phyloP scores from a whole-genome alignment of 2,797 vertebrate species.

The Platalea minor region DNA sequence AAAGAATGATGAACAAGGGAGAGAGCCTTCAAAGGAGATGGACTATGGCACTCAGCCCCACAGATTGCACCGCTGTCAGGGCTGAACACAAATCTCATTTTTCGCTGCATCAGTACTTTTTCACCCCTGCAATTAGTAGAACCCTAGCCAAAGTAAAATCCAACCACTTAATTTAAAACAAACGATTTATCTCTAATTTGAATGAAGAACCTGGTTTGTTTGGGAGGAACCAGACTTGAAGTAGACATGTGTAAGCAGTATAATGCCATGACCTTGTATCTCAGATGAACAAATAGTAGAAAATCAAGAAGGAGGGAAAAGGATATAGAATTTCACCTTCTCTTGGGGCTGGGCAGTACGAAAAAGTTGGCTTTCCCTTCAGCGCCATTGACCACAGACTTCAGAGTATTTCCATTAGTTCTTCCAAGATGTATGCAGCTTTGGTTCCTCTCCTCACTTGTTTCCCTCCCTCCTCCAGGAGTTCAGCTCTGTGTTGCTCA shows the following conservation, averaged over 20 bases:
- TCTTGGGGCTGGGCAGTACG: not conserved
- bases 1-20: not conserved
- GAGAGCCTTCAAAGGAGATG: not conserved
- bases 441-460: not conserved
- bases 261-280: not conserved
- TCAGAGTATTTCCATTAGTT: not conserved
- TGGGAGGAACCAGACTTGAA: not conserved
- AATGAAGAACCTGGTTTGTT: not conserved
- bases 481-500: not conserved
- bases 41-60: not conserved
- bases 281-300: not conserved
- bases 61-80: not conserved
- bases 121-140: not conserved
- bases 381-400: not conserved
- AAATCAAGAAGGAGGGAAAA: not conserved
- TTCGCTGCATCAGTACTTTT: not conserved
- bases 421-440: not conserved
- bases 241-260: not conserved
- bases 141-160: not conserved
- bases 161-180: not conserved
- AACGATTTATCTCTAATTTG: not conserved
- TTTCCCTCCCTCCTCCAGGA: not conserved
- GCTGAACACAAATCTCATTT: not conserved
- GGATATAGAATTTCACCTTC: not conserved
- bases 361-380: not conserved